A percentile compares a stretch with the other conserved stretches of the same genome.
Evolutionary conservation across 1,140 invertebrate species (phyloP).

Genomic region (Drosophila sp.): DNA sequence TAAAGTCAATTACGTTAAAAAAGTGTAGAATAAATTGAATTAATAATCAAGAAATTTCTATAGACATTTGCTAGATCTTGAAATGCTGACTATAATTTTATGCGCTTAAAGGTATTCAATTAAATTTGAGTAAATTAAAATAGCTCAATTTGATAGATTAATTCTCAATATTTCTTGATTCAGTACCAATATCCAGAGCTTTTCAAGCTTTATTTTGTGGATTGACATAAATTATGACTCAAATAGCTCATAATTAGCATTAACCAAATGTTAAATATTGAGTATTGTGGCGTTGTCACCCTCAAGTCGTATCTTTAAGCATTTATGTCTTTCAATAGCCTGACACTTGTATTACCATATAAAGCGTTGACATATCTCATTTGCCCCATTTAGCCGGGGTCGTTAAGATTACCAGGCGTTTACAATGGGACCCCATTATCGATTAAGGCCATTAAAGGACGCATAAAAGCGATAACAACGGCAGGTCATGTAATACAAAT

Average conservation of each 20-base stretch:
- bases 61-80: too few relatives aligned
- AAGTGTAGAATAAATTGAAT: too few relatives aligned
- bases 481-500: constrained; percentile 64
- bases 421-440: constrained; percentile 59
- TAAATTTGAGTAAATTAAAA: too few relatives aligned
- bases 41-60: too few relatives aligned
- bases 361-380: constrained; percentile 26
- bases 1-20: too few relatives aligned
- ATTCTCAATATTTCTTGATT: too few relatives aligned
- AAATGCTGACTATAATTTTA: too few relatives aligned
- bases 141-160: too few relatives aligned
- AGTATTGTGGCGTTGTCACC: neutral
- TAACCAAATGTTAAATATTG: neutral
- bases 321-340: constrained; percentile 11
- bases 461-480: constrained; percentile 62
- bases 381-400: constrained; percentile 51
- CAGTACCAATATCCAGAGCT: too few relatives aligned
- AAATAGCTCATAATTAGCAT: neutral
- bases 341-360: constrained; percentile 10
- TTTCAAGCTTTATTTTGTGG: too few relatives aligned
- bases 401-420: constrained; percentile 45
- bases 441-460: constrained; percentile 62
- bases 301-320: constrained; percentile 3
- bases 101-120: too few relatives aligned
- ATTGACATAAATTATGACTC: too few relatives aligned